Percentiles rank a stretch among this genome's conserved stretches.
These are phyloP conservation scores for Numida meleagris DNA, from an alignment of 2,113 vertebrate genomes.

Conservation along the genomic window DNA sequence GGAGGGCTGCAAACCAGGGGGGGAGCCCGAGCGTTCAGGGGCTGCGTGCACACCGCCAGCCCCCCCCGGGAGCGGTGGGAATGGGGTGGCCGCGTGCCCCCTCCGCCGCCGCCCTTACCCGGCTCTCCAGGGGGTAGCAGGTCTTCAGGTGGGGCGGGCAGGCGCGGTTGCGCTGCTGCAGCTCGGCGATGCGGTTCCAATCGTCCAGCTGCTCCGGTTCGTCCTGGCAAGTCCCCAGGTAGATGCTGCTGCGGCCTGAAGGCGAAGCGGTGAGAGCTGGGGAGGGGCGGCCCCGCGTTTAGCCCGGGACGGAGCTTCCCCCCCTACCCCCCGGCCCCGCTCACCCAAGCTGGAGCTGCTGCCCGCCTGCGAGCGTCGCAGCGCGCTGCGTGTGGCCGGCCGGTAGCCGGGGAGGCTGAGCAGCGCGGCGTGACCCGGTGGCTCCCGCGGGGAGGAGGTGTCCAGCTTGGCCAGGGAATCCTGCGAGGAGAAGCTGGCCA, in stretches of 20 bases:
- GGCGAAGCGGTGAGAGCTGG: background rate
- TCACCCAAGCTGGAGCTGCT: slow-evolving; percentile 71
- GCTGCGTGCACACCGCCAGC: too few relatives aligned
- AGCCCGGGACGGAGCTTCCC: too few relatives aligned
- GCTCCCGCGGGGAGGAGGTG: slow-evolving; percentile 63
- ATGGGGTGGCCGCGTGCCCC: too few relatives aligned
- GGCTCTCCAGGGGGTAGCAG: slow-evolving; percentile 90
- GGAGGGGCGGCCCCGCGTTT: too few relatives aligned
- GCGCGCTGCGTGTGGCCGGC: slow-evolving; percentile 80
- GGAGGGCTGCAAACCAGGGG: slow-evolving; percentile 70
- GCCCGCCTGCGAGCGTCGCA: slow-evolving; percentile 54
- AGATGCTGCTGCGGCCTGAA: slow-evolving; percentile 78
- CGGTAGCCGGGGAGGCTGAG: slow-evolving; percentile 90
- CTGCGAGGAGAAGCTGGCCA: slow-evolving; percentile 59
- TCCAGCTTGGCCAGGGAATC: slow-evolving; percentile 66
- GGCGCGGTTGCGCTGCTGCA: slow-evolving; percentile 88
- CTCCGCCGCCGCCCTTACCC: slow-evolving; percentile 68
- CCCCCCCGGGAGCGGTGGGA: background rate
- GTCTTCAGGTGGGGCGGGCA: slow-evolving; percentile 91
- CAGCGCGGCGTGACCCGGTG: slow-evolving; percentile 72
- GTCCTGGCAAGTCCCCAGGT: slow-evolving; percentile 81
- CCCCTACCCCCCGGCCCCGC: background rate
- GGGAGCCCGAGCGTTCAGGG: too few relatives aligned
- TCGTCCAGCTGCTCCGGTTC: slow-evolving; percentile 87
- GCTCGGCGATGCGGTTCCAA: slow-evolving; percentile 91